phyloP scores from a whole-genome alignment of 2,888 invertebrate species.

The Phlogophora meticulosa region DNA sequence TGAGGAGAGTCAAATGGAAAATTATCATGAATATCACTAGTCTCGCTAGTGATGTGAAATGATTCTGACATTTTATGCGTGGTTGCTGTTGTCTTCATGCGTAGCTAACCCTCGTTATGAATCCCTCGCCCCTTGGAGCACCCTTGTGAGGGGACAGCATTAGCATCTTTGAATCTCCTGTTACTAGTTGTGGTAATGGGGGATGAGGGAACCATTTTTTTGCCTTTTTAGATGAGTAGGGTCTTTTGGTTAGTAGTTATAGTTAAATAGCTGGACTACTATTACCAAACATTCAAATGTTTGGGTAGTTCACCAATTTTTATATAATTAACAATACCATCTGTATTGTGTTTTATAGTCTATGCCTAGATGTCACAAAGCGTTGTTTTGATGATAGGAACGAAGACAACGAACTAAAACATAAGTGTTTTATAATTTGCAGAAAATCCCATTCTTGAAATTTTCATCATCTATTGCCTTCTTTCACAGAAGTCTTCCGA shows the following conservation, averaged over 20 bases:
- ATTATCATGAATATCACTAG: constrained; percentile 6
- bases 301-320: no score
- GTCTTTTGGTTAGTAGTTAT: not conserved
- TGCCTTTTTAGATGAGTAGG: not conserved
- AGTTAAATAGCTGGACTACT: not conserved
- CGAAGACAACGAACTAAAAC: no score
- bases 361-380: no score
- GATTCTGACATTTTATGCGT: constrained; percentile 34
- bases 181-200: constrained; percentile 22
- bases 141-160: constrained; percentile 43
- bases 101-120: constrained; percentile 44
- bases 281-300: no score
- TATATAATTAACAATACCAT: no score
- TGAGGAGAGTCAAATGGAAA: not conserved
- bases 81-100: constrained; percentile 17
- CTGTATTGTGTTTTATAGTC: no score
- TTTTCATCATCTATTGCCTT: no score
- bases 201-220: constrained; percentile 10
- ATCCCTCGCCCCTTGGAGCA: constrained; percentile 17
- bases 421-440: no score
- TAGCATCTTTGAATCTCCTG: constrained; percentile 35
- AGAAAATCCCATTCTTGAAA: no score
- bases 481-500: no score
- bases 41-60: constrained; percentile 35
- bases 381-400: no score